phyloP scores from a whole-genome alignment of 2,888 invertebrate species.

The Alloscopus bannaensis region DNA sequence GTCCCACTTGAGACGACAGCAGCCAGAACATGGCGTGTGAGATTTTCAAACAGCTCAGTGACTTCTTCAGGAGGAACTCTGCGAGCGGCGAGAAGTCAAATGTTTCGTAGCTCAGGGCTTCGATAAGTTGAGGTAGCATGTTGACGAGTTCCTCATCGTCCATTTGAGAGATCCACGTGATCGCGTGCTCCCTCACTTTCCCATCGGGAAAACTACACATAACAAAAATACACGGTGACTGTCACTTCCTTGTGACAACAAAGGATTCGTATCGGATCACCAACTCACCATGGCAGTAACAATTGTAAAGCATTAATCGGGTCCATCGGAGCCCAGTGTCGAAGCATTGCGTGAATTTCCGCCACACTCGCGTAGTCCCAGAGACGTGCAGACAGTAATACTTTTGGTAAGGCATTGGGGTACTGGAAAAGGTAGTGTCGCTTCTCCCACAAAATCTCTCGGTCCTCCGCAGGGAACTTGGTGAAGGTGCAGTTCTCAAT shows the following conservation, averaged over 20 bases:
- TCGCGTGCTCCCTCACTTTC: constrained; percentile 89
- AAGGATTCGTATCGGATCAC: too few relatives aligned
- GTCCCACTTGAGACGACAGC: constrained; percentile 80
- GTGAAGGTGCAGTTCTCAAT: constrained; percentile 87
- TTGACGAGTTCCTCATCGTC: constrained; percentile 92
- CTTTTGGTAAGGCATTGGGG: constrained; percentile 90
- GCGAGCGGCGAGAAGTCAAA: constrained; percentile 93
- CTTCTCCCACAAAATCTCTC: constrained; percentile 91
- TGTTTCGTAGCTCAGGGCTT: constrained; percentile 92
- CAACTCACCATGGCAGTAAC: constrained; percentile 90
- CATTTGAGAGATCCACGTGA: constrained; percentile 86
- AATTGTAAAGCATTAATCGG: constrained; percentile 94
- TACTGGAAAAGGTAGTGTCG: constrained; percentile 90
- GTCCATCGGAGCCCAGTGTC: constrained; percentile 89
- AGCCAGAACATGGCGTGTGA: constrained; percentile 98
- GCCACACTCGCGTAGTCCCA: constrained; percentile 94
- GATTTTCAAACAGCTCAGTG: constrained; percentile 90
- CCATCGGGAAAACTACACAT: constrained; percentile 90
- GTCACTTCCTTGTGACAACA: too few relatives aligned
- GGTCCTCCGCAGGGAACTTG: constrained; percentile 75
- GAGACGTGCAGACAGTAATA: constrained; percentile 87
- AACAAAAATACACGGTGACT: too few relatives aligned
- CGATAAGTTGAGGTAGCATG: constrained; percentile 94
- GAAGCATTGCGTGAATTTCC: constrained; percentile 90
- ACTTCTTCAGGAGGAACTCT: constrained; percentile 86